A percentile compares a stretch with the other conserved stretches of the same genome.
These are phyloP conservation scores for Acropternis orthonyx DNA, from an alignment of 2,797 vertebrate genomes.

Conservation along the genomic window DNA sequence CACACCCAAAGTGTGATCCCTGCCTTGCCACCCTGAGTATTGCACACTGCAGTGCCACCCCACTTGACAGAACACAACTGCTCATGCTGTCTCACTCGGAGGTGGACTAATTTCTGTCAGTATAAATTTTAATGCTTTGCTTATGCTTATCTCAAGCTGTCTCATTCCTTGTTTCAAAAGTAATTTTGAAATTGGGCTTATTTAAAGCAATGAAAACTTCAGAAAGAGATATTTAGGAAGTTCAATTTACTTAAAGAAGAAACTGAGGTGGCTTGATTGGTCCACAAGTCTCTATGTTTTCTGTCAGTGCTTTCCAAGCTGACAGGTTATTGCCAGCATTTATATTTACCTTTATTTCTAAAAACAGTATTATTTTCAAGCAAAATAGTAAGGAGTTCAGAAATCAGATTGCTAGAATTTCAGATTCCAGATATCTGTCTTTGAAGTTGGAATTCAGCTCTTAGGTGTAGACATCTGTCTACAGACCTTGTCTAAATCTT, in stretches of 20 bases:
- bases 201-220: not conserved
- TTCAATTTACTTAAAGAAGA: not conserved
- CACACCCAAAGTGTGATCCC: too few relatives aligned
- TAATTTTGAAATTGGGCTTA: not conserved
- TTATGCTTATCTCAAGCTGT: not conserved
- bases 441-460: not conserved
- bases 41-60: not conserved
- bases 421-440: not conserved
- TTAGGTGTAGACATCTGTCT: not conserved
- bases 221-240: not conserved
- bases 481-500: not conserved
- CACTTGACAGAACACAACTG: not conserved
- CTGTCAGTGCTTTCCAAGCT: not conserved
- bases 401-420: not conserved
- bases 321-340: not conserved
- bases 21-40: too few relatives aligned
- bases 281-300: not conserved
- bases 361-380: not conserved
- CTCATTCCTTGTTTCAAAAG: not conserved
- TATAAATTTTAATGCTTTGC: not conserved
- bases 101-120: too few relatives aligned
- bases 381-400: not conserved
- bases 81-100: accelerated
- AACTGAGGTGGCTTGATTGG: not conserved
- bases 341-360: not conserved